A percentile compares a stretch with the other conserved stretches of the same genome.
Conservation (phyloP, 1,140 invertebrate genomes). For the Bombus soroeensis region DNA sequence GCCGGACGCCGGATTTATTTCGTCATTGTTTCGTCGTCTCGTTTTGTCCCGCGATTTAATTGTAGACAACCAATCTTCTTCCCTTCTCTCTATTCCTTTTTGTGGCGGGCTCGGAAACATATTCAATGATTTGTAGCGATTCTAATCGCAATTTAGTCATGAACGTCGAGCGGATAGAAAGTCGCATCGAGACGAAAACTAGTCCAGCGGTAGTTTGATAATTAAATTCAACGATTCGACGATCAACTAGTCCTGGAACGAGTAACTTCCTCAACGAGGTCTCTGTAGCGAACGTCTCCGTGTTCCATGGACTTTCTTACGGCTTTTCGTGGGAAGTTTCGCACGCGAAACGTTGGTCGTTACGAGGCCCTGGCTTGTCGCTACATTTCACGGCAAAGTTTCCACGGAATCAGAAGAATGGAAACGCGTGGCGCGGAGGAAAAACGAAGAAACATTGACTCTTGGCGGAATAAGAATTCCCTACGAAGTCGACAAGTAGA, state of each 20-base stretch:
- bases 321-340: conserved; percentile 36
- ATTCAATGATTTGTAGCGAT: conserved; percentile 50
- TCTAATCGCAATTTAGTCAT: conserved; percentile 44
- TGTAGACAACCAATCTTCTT: background rate
- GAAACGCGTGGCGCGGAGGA: background rate
- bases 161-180: conserved; percentile 5
- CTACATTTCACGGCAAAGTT: conserved; percentile 71
- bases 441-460: background rate
- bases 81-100: background rate
- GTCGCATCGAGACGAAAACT: background rate
- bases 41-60: conserved; percentile 56
- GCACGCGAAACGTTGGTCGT: conserved; percentile 30
- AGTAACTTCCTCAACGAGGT: background rate
- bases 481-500: conserved; percentile 21
- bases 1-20: conserved; percentile 45
- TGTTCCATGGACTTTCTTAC: conserved; percentile 33
- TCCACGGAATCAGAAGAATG: conserved; percentile 21
- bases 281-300: background rate
- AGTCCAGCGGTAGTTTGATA: conserved; percentile 31
- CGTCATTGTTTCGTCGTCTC: conserved; percentile 45
- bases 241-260: conserved; percentile 20
- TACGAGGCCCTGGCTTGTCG: conserved; percentile 65
- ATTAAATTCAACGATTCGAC: conserved; percentile 70
- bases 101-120: background rate
- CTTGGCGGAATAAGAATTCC: conserved; percentile 10